Evolutionary conservation across 1,140 invertebrate genomes (phyloP), one percentile per base, ranked within the genome.

Genomic region (Macrocentrus cingulum): DNA sequence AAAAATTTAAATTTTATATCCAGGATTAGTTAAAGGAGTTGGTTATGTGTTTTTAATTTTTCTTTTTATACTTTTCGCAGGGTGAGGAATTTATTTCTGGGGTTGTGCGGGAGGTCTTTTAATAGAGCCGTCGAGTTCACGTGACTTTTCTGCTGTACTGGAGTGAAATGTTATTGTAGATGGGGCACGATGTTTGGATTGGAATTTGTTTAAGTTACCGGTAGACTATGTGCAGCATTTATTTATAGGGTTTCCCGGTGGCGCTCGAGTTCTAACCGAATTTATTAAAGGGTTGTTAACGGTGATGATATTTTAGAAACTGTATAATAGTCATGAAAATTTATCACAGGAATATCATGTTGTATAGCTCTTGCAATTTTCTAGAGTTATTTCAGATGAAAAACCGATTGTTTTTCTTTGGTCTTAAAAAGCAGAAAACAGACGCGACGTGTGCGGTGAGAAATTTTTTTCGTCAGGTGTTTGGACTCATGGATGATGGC

Each of bases 111-210:
- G n/a, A n/a, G 62, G 65, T 72, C 69, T 72, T 73, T 72, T 72
- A 71, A 72, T 73, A 73, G 70, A 48, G 51, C 15, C 13, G 16
- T n/a, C n/a, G n/a, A n/a, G n/a, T n/a, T n/a, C n/a, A 74, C 73
- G 71, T 75, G 74, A 71, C 70, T n/a, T n/a, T n/a, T n/a, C n/a
- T n/a, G n/a, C n/a, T n/a, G n/a, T n/a, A n/a, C n/a, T 67, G 63
- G 58, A 62, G 66, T 63, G 64, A 74, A 76, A 77, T 76, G 71
- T 77, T 76, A 76, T 75, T 73, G 72, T 74, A 75, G 68, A 64
- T 71, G 68, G 65, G 45, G 37, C 46, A 16, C 62, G 53, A 65
- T 72, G 74, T 74, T 74, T 69, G 75, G 72, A 75, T 72, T 72
- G 74, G 66, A 66, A 74, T 76, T 77, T 74, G 75, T 75, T 77